These are phyloP conservation scores for Holotrichia oblita DNA, from an alignment of 1,140 invertebrate species.

Conservation along the genomic window DNA sequence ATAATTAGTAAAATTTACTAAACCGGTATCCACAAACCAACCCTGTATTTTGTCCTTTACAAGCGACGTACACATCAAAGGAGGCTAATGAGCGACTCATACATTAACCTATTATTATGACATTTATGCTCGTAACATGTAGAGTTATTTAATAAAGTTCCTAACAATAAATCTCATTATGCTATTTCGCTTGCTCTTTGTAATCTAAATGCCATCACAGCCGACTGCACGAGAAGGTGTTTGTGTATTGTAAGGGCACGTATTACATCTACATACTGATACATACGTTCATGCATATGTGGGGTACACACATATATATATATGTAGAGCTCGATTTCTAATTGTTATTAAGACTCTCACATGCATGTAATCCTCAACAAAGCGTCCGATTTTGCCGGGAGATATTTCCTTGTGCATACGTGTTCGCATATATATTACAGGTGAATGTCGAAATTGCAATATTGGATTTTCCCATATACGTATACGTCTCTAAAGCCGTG, in stretches of 20 bases:
- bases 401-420: background rate
- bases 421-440: constrained; percentile 11
- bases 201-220: constrained; percentile 39
- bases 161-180: constrained; percentile 41
- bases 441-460: background rate
- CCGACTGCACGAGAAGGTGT: constrained; percentile 30
- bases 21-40: background rate
- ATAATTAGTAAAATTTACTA: no score
- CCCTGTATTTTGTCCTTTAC: constrained; percentile 15
- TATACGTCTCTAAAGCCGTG: background rate
- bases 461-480: constrained; percentile 13
- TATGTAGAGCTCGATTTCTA: background rate
- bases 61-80: constrained; percentile 15
- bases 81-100: constrained; percentile 26
- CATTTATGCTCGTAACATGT: constrained; percentile 38
- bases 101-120: constrained; percentile 40
- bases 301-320: background rate
- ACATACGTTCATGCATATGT: background rate
- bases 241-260: constrained; percentile 10
- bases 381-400: background rate
- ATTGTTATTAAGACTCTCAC: constrained; percentile 21
- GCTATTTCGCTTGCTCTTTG: constrained; percentile 39
- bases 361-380: background rate
- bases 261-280: constrained; percentile 3
- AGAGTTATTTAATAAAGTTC: constrained; percentile 39